phyloP scores from a whole-genome alignment of 2,797 vertebrate species.

The Coregonus sp. region DNA sequence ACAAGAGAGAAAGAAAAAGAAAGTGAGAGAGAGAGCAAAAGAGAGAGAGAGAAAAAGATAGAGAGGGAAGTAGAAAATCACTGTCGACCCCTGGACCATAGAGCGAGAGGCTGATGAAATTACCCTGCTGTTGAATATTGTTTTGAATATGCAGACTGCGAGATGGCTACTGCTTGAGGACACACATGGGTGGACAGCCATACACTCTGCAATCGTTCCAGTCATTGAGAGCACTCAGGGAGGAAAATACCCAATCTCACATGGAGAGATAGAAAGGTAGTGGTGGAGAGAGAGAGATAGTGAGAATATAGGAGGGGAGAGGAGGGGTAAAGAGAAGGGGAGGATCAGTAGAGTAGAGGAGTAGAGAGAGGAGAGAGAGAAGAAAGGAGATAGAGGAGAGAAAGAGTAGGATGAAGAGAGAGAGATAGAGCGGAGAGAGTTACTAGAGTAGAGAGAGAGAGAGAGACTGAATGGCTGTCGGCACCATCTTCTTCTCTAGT shows the following conservation, averaged over 20 bases:
- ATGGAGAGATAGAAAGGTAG: constrained; percentile 31
- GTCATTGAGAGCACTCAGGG: constrained; percentile 28
- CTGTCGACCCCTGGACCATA: constrained; percentile 50
- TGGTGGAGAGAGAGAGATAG: constrained; percentile 28
- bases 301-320: background rate
- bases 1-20: background rate
- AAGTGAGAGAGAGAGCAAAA: background rate
- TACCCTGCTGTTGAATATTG: constrained; percentile 53
- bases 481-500: constrained; percentile 41
- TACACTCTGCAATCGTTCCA: constrained; percentile 19
- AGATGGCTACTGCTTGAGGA: constrained; percentile 42
- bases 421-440: no score
- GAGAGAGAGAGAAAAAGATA: constrained; percentile 17
- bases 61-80: constrained; percentile 32
- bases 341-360: no score
- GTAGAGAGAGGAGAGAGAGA: no score
- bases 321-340: background rate
- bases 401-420: no score
- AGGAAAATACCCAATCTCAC: constrained; percentile 54
- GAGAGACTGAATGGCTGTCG: constrained; percentile 44
- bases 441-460: no score
- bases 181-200: constrained; percentile 40
- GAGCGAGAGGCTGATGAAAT: constrained; percentile 50
- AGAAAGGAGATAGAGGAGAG: no score
- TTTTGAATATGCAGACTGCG: constrained; percentile 58